phyloP scores from a whole-genome alignment of 2,888 invertebrate genomes.

The Dryobota labecula region DNA sequence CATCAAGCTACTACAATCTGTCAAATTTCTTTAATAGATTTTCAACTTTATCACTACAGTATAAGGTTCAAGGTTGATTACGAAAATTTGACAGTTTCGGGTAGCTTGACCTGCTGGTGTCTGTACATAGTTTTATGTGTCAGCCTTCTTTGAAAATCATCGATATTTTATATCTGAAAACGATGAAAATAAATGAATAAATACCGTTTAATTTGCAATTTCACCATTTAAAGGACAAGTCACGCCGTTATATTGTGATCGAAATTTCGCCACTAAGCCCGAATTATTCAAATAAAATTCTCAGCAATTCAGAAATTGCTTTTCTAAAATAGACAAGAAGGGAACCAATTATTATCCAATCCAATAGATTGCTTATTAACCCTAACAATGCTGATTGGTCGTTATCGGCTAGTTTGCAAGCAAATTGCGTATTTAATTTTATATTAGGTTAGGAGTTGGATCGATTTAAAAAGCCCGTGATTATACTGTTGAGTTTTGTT shows the following conservation, averaged over 20 bases:
- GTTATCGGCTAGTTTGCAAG: conserved; percentile 75
- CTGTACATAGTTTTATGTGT: background rate
- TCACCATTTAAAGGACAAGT: background rate
- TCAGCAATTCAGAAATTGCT: conserved; percentile 51
- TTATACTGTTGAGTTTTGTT: conserved; percentile 49
- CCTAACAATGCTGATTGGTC: conserved; percentile 72
- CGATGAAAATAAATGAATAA: background rate
- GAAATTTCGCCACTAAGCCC: conserved; percentile 8
- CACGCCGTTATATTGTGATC: background rate
- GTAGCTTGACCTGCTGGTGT: too few relatives aligned
- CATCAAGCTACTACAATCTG: too few relatives aligned
- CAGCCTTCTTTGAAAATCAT: background rate
- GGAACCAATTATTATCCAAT: conserved; percentile 71
- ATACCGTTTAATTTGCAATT: background rate
- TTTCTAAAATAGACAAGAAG: conserved; percentile 65
- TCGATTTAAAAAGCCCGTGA: conserved; percentile 57
- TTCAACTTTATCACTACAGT: too few relatives aligned
- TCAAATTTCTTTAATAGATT: too few relatives aligned
- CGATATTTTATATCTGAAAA: background rate
- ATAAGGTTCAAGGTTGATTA: too few relatives aligned
- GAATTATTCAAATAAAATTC: conserved; percentile 37
- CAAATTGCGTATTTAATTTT: conserved; percentile 77
- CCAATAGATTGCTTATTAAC: conserved; percentile 70
- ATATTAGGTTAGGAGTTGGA: conserved; percentile 63
- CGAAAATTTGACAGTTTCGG: too few relatives aligned